A percentile compares a stretch with the other conserved stretches of the same genome.
Evolutionary conservation across 1,140 invertebrate genomes (phyloP).

Genomic region (Mylabris phalerata): DNA sequence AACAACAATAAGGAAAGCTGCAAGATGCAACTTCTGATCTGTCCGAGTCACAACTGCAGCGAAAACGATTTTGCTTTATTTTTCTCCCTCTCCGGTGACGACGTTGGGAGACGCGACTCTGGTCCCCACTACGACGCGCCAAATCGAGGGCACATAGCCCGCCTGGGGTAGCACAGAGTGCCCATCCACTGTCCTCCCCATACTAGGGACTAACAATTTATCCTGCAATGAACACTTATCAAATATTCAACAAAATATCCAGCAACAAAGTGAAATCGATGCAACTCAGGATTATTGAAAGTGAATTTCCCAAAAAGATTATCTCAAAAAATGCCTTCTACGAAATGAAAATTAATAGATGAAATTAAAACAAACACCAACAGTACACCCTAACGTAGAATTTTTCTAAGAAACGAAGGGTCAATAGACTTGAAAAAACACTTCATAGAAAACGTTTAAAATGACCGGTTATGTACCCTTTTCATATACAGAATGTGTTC

Average conservation of each 20-base stretch:
- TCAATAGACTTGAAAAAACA: constrained; percentile 7
- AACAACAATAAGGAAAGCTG: constrained; percentile 4
- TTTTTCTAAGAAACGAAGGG: neutral
- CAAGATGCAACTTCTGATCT: constrained; percentile 19
- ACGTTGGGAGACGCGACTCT: constrained; percentile 6
- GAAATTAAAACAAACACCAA: too few species aligned
- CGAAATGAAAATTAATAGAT: too few species aligned
- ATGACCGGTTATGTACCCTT: constrained; percentile 12
- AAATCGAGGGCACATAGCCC: constrained; percentile 3
- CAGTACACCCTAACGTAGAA: too few species aligned
- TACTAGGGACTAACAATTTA: too few species aligned
- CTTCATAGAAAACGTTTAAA: constrained; percentile 11
- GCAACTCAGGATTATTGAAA: too few species aligned
- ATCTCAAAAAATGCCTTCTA: too few species aligned
- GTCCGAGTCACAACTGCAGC: constrained; percentile 30
- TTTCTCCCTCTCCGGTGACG: constrained; percentile 23
- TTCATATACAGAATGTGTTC: constrained; percentile 5
- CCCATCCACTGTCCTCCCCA: too few species aligned
- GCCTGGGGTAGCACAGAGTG: neutral
- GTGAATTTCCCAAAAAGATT: too few species aligned
- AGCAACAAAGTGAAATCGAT: too few species aligned
- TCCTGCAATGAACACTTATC: too few species aligned
- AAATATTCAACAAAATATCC: too few species aligned
- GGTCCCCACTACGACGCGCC: constrained; percentile 11
- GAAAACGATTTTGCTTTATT: constrained; percentile 35